Base-by-base conservation (phyloP, 2,888 invertebrate genomes). In the Heteromyza rotundicornis region DNA sequence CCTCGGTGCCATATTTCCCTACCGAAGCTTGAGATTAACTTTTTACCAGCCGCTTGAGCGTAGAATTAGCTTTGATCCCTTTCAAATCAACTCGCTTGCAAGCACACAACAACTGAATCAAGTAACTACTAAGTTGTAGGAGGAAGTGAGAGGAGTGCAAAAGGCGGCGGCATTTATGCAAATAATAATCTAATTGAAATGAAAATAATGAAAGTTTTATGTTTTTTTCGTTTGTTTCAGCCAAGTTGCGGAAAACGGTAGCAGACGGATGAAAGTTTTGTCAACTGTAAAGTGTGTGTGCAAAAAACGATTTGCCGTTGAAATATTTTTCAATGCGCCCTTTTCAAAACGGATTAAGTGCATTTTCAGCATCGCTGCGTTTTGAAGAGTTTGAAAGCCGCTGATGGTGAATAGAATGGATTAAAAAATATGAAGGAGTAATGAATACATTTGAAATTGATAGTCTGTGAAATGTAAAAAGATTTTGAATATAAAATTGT, bases 351-450 rank as follows among this genome's bases (percentile, higher is more conserved):
- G 49, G 64, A 62, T 64, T 66, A 59, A 61, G 59, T 65, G 62
- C 74, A 62, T 65, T 72, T 67, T 64, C 63, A 73, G 75, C 73
- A 73, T 68, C 73, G 67, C 61, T 74, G 63, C 66, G 62, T 65
- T 63, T 59, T 44, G 44, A 62, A 53, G 60, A 36, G 40, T 40
- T 40, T 40, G 40, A 40, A 40, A 40, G 40, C 40, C 3, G n/a
- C 40, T n/a, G 40, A 7, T 10, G 40, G 14, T 40, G 16, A 14
- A n/a, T 40, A n/a, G 8, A 40, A n/a, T n/a, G n/a, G n/a, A n/a
- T n/a, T n/a, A n/a, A 40, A 40, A n/a, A 14, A 3, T 40, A 14
- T 40, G 40, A 10, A 10, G 40, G 14, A 40, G 3, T 40, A 40
- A 40, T 10, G 40, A 27, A 27, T 27, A 27, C 5, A 27, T 27